phyloP scores from a whole-genome alignment of 2,113 vertebrate species.

The Platichthys stellatus region DNA sequence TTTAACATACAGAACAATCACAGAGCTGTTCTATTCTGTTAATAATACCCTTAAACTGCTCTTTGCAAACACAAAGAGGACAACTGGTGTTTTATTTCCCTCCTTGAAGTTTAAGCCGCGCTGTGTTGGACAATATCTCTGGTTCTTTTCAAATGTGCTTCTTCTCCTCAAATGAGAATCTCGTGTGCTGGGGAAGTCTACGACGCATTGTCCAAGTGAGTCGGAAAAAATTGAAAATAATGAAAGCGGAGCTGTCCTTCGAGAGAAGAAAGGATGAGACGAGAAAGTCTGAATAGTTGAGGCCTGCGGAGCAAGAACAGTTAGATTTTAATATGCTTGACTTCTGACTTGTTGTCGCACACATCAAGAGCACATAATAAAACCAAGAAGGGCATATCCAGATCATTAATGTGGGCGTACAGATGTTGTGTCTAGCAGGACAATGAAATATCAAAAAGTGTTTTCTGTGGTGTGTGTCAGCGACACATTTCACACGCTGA shows the following conservation, averaged over 20 bases:
- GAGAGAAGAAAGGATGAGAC: slow-evolving; percentile 63
- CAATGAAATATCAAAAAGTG: slow-evolving; percentile 36
- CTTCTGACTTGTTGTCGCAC: slow-evolving; percentile 60
- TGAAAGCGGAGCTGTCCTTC: slow-evolving; percentile 58
- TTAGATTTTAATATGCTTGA: slow-evolving; percentile 56
- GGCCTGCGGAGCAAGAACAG: slow-evolving; percentile 36
- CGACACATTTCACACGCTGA: slow-evolving; percentile 55
- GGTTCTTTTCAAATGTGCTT: slow-evolving; percentile 56
- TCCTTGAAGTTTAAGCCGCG: slow-evolving; percentile 32
- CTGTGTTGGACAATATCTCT: slow-evolving; percentile 55
- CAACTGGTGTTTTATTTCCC: slow-evolving; percentile 49
- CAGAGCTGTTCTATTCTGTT: slow-evolving; percentile 25
- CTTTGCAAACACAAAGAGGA: slow-evolving; percentile 34
- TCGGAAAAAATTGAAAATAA: slow-evolving; percentile 66
- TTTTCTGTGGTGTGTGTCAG: slow-evolving; percentile 27
- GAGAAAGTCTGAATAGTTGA: slow-evolving; percentile 56
- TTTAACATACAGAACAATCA: slow-evolving; percentile 29
- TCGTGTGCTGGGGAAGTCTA: slow-evolving; percentile 40
- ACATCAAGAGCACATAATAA: slow-evolving; percentile 67
- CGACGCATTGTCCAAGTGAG: slow-evolving; percentile 66
- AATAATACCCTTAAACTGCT: slow-evolving; percentile 51
- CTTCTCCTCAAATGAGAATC: slow-evolving; percentile 59
- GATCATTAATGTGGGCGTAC: slow-evolving; percentile 43
- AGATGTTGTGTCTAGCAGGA: slow-evolving; percentile 12
- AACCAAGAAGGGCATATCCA: slow-evolving; percentile 57